Conservation (phyloP, 2,797 vertebrate genomes). For the Lophotriccus pileatus region DNA sequence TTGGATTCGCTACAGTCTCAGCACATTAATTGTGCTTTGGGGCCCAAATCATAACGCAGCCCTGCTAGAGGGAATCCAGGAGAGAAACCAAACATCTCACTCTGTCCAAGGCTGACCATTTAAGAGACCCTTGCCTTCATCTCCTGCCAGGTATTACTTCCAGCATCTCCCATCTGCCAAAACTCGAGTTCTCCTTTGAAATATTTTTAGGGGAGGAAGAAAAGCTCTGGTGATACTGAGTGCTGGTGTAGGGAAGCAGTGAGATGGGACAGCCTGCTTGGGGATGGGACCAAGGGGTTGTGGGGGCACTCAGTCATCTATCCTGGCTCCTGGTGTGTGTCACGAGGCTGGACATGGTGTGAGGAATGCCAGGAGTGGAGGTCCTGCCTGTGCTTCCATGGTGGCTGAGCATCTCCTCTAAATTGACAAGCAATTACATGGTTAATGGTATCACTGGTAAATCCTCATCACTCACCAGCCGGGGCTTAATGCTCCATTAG, state of each 20-base stretch:
- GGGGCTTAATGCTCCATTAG: slow-evolving; percentile 59
- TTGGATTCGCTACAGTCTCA: slow-evolving; percentile 64
- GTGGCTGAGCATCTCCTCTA: slow-evolving; percentile 27
- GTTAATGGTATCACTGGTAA: slow-evolving; percentile 59
- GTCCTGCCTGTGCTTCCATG: background rate
- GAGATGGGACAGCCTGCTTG: background rate
- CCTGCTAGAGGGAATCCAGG: slow-evolving; percentile 61
- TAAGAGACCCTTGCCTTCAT: slow-evolving; percentile 65
- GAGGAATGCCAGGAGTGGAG: background rate
- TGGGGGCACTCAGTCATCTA: background rate
- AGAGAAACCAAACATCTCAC: slow-evolving; percentile 41
- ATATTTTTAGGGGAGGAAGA: background rate
- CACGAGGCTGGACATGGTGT: fast-evolving
- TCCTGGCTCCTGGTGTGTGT: background rate
- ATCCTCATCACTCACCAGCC: slow-evolving; percentile 49
- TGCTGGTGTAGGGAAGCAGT: background rate
- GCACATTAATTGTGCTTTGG: slow-evolving; percentile 65
- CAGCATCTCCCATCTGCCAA: slow-evolving; percentile 38
- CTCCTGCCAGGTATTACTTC: slow-evolving; percentile 54
- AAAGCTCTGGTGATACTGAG: background rate
- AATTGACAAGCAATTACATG: slow-evolving; percentile 58
- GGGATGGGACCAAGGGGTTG: fast-evolving
- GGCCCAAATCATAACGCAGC: slow-evolving; percentile 51
- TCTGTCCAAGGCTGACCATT: slow-evolving; percentile 58
- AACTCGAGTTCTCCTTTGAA: background rate